Conservation (phyloP, 2,797 vertebrate genomes). For the Mus spretus region DNA sequence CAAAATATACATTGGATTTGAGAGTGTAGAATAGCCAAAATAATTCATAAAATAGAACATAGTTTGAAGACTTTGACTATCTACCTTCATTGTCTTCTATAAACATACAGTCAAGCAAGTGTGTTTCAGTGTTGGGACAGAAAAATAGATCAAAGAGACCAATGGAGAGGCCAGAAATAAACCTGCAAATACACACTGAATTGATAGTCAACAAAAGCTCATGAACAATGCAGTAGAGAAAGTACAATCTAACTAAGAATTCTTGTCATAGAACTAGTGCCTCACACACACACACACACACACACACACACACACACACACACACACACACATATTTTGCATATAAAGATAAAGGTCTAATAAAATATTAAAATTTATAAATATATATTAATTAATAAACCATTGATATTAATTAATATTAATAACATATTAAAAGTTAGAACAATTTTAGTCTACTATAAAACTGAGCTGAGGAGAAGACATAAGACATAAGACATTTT, state of each 20-base stretch:
- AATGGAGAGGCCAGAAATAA: constrained; percentile 62
- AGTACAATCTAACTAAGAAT: neutral
- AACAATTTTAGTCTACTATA: neutral
- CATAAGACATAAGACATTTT: neutral
- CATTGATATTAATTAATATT: too few relatives aligned
- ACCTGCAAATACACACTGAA: neutral
- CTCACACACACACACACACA: too few relatives aligned
- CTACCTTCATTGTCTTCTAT: constrained; percentile 48
- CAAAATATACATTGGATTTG: constrained; percentile 17
- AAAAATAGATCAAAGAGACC: constrained; percentile 68
- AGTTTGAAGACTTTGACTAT: constrained; percentile 41
- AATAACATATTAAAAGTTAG: neutral
- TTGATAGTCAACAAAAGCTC: constrained; percentile 36
- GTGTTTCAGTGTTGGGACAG: constrained; percentile 49
- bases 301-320: too few relatives aligned
- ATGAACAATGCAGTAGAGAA: constrained; percentile 1
- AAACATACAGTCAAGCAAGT: constrained; percentile 46
- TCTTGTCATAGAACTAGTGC: neutral
- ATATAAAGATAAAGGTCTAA: neutral
- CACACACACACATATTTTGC: neutral
- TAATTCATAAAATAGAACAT: constrained; percentile 23
- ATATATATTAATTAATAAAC: too few relatives aligned
- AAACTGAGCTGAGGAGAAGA: neutral
- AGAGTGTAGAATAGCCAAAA: neutral
- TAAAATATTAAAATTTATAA: neutral